Base-by-base conservation (phyloP, 1,140 invertebrate genomes). In the Papilio polyxenes region DNA sequence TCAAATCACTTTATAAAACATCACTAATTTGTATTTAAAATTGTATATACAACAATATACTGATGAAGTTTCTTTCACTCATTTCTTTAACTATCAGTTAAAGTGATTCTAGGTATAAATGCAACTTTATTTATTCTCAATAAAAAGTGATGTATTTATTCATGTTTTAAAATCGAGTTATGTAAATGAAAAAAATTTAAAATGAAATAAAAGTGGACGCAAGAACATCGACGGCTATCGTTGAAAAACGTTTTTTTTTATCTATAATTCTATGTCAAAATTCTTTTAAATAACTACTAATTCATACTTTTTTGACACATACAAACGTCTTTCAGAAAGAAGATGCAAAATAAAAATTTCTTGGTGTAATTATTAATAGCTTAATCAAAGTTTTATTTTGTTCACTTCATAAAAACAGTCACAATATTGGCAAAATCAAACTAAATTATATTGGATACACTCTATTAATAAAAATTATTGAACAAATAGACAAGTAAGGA, bases 401-500 rank as follows among this genome's bases (percentile, higher is more conserved):
- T 0, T 8, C 7, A 37, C 23, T 20, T 72, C 13, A 69, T 69
- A 72, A 37, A 65, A 65, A 31, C 62, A 3, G 17, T 31, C 23
- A 5, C 1, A 17, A 4, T 13, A 72, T 15, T 40, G 31, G 3
- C 65, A 72, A 37, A 37, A 10, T 37, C 31, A 17, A 72, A 72
- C 13, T 37, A 72, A 72, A 72, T 72, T 72, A 72, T 40, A 10
- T 72, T 40, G 23, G 65, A 72, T 31, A 72, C 31, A 72, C 13
- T 37, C 65, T 72, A 72, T 72, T 72, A 65, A 23, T 65, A 72
- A 72, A 31, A 37, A 72, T 72, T 72, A 37, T 31, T 65, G 65
- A 31, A 37, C 31, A 72, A 72, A 72, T 37, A 72, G 65, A 69
- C 65, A 37, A 69, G 23, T 37, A 37, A 40, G 31, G 65, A 37